Evolutionary conservation across 2,888 invertebrate genomes (phyloP).

Genomic region (Erynnis tages): DNA sequence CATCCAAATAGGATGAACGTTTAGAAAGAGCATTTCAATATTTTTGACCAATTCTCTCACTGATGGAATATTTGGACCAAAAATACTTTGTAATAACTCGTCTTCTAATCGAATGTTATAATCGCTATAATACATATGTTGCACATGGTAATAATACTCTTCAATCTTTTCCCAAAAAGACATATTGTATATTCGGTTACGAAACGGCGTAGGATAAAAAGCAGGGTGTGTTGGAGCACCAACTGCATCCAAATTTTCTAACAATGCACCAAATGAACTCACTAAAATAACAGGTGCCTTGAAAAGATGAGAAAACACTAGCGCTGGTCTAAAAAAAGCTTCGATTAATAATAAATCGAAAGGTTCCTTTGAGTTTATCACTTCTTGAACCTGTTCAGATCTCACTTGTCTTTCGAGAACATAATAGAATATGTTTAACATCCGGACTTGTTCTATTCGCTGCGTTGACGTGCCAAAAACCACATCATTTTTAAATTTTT

Average conservation of each 20-base stretch:
- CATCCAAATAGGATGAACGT: slow-evolving; percentile 42
- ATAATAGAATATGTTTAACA: slow-evolving; percentile 21
- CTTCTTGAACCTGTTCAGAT: slow-evolving; percentile 34
- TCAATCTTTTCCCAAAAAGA: slow-evolving; percentile 40
- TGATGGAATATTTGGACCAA: neutral
- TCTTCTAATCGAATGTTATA: slow-evolving; percentile 3
- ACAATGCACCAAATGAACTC: slow-evolving; percentile 33
- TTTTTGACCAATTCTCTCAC: slow-evolving; percentile 36
- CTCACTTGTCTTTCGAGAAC: slow-evolving; percentile 38
- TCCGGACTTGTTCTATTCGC: no score
- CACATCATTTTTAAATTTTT: slow-evolving; percentile 10
- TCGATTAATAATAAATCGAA: slow-evolving; percentile 38
- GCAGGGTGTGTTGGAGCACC: slow-evolving; percentile 36
- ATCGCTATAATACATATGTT: neutral
- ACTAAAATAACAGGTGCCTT: slow-evolving; percentile 36
- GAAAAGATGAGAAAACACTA: slow-evolving; percentile 34
- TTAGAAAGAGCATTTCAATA: slow-evolving; percentile 47
- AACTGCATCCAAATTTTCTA: slow-evolving; percentile 23
- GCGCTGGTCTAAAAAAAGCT: slow-evolving; percentile 28
- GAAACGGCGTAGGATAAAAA: slow-evolving; percentile 31
- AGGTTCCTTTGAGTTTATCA: slow-evolving; percentile 36
- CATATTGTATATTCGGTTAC: slow-evolving; percentile 37
- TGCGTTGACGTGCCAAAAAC: slow-evolving; percentile 29
- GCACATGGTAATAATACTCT: slow-evolving; percentile 30
- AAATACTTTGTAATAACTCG: slow-evolving; percentile 17